A percentile compares a stretch with the other conserved stretches of the same genome.
phyloP scores from a whole-genome alignment of 2,888 invertebrate species.

The Rhorus exstirpatorius region DNA sequence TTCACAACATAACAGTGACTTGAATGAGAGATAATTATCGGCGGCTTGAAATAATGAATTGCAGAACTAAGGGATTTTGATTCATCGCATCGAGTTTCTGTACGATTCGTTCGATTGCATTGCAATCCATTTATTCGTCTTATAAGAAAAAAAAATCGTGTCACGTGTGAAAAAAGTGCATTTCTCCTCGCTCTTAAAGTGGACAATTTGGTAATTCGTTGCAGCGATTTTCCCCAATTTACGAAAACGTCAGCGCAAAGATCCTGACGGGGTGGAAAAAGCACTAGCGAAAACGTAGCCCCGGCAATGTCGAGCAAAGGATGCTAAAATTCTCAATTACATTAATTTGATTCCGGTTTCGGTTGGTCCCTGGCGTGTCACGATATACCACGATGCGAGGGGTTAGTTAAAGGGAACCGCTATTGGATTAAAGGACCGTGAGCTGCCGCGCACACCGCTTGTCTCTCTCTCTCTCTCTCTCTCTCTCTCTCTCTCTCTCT shows the following conservation, averaged over 20 bases:
- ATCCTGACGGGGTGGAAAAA: slow-evolving; percentile 17
- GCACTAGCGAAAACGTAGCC: slow-evolving; percentile 29
- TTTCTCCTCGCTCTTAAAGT: not conserved
- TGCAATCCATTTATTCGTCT: not conserved
- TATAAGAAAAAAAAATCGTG: not conserved
- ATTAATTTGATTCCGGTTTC: slow-evolving; percentile 80
- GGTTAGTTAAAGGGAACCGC: slow-evolving; percentile 83
- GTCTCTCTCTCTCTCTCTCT: too few species aligned
- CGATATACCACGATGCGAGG: slow-evolving; percentile 75
- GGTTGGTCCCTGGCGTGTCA: slow-evolving; percentile 77
- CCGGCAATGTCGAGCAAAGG: slow-evolving; percentile 75
- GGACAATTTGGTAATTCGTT: not conserved
- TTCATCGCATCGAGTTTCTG: not conserved
- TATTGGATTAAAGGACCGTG: slow-evolving; percentile 71
- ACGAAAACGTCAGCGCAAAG: slow-evolving; percentile 6
- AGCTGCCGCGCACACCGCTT: slow-evolving; percentile 61
- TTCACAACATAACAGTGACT: slow-evolving; percentile 1
- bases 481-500: slow-evolving; percentile 66
- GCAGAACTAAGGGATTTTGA: not conserved
- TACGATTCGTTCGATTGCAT: not conserved
- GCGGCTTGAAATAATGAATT: not conserved
- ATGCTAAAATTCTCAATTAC: slow-evolving; percentile 83
- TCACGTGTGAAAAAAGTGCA: too few species aligned
- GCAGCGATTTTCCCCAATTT: slow-evolving; percentile 8
- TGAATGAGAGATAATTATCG: not conserved